Percentiles rank a stretch among this genome's conserved stretches.
phyloP scores from a whole-genome alignment of 2,113 vertebrate genomes.

The Apistogramma diplotaenia region DNA sequence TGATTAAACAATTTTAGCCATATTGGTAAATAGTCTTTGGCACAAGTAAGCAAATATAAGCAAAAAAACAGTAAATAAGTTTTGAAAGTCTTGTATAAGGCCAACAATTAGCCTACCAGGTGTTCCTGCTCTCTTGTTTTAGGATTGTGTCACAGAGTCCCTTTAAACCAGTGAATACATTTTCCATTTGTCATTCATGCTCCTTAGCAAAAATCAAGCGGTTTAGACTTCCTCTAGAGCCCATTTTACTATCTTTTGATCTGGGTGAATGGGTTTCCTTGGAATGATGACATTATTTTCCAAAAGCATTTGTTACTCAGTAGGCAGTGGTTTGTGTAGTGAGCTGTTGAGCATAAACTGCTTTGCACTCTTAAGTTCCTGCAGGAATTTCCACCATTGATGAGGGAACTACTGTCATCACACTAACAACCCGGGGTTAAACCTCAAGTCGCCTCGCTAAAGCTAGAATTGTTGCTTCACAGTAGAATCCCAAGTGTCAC shows the following conservation, averaged over 20 bases:
- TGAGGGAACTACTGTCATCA: background rate
- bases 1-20: too few relatives aligned
- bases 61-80: too few relatives aligned
- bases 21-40: too few relatives aligned
- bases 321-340: background rate
- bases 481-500: background rate
- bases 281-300: background rate
- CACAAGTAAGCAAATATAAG: too few relatives aligned
- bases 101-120: background rate
- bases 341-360: background rate
- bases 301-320: background rate
- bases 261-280: background rate
- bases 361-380: too few relatives aligned
- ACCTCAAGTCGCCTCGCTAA: accelerated
- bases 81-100: too few relatives aligned
- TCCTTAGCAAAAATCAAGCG: background rate
- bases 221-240: background rate
- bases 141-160: background rate
- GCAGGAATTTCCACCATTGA: background rate
- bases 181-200: background rate
- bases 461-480: background rate
- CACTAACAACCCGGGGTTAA: background rate
- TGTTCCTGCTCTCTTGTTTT: background rate
- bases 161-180: background rate
- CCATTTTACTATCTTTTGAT: background rate